Evolutionary conservation across 2,113 vertebrate species (phyloP).

Genomic region (Dromiciops gliroides): DNA sequence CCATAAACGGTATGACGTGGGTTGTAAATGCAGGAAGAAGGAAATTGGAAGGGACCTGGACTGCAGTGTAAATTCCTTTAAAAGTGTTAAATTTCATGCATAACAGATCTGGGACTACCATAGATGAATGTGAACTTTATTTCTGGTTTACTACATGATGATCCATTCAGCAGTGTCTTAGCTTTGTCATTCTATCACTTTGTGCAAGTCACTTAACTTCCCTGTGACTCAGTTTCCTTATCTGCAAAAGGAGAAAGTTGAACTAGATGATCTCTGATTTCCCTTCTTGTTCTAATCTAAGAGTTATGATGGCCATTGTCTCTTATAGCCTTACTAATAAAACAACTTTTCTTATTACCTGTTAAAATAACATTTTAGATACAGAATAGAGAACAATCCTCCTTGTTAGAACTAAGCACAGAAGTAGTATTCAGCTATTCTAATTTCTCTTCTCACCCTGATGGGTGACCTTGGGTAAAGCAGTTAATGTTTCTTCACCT

Average conservation of each 20-base stretch:
- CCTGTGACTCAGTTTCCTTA: background rate
- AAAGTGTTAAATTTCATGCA: conserved; percentile 54
- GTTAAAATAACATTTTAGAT: conserved; percentile 19
- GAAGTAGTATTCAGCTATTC: conserved; percentile 12
- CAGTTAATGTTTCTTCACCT: conserved; percentile 23
- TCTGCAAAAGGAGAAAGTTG: background rate
- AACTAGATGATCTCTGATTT: background rate
- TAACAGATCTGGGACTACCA: background rate
- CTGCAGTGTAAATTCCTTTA: conserved; percentile 26
- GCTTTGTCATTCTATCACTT: background rate
- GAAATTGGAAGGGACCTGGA: conserved; percentile 39
- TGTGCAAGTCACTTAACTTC: background rate
- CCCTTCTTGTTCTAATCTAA: background rate
- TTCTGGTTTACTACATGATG: conserved; percentile 26
- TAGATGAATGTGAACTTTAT: conserved; percentile 24
- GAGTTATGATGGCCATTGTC: background rate
- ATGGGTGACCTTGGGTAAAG: conserved; percentile 26
- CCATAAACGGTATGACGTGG: conserved; percentile 43
- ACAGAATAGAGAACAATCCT: background rate
- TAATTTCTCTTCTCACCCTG: conserved; percentile 44
- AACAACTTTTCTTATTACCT: conserved; percentile 7
- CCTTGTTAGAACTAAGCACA: conserved; percentile 31
- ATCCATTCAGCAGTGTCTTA: background rate
- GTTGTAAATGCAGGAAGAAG: conserved; percentile 43
- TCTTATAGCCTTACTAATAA: background rate